Evolutionary conservation across 1,140 invertebrate genomes (phyloP).

Genomic region (Nixonia krombeini): DNA sequence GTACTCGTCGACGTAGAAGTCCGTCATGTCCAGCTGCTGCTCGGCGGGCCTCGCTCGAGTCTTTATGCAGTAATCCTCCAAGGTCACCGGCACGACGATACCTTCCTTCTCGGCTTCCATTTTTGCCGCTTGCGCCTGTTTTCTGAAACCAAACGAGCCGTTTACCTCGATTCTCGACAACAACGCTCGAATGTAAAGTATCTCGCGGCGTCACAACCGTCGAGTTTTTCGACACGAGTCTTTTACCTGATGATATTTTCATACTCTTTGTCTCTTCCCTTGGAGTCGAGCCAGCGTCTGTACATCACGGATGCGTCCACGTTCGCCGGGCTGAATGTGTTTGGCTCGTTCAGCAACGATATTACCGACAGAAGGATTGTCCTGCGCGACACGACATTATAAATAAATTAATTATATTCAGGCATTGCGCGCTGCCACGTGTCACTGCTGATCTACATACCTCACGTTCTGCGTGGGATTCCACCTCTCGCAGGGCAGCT

Average conservation of each 20-base stretch:
- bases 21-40: constrained; percentile 87
- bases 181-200: not conserved
- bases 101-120: constrained; percentile 96
- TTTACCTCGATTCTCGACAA: no score
- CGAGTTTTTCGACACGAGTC: not conserved
- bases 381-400: constrained; percentile 67
- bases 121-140: constrained; percentile 95
- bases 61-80: constrained; percentile 99
- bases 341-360: constrained; percentile 98
- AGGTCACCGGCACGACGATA: constrained; percentile 95
- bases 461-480: constrained; percentile 99
- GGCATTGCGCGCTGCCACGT: no score
- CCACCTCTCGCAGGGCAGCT: constrained; percentile 99
- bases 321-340: constrained; percentile 99
- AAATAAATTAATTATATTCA: constrained; percentile 37
- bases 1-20: constrained; percentile 95
- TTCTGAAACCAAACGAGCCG: no score
- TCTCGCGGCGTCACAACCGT: not conserved
- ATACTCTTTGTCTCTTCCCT: constrained; percentile 99
- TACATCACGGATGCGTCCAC: constrained; percentile 99
- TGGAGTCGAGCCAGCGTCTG: constrained; percentile 97
- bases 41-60: constrained; percentile 86
- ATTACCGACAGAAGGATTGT: constrained; percentile 99
- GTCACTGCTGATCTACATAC: constrained; percentile 61
- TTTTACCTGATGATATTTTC: constrained; percentile 97